Base-by-base conservation (phyloP, 2,888 invertebrate genomes). In the Lamproptera curius region DNA sequence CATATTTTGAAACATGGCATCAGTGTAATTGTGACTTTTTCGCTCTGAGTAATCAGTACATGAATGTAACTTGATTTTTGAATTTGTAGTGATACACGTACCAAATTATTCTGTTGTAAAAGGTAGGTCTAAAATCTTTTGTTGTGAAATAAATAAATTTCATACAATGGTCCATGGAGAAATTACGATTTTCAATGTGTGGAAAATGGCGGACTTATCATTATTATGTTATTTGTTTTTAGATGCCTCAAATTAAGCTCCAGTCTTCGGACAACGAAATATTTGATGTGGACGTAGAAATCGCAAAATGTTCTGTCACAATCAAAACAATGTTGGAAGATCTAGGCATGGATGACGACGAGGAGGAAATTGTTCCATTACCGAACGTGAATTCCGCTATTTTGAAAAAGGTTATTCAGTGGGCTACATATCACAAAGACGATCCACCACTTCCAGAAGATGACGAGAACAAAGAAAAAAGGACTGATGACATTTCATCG, bases 241-340 rank as follows among this genome's bases (percentile, higher is more conserved):
- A 93, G 92, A 98, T 98, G 97, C 96, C 97, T 28, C 95, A 92
- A 65, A 97, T 98, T 59, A 98, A 97, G 74, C 88, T 98, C 56
- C 96, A 97, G 79, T 97, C 97, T 53, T 96, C 96, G 1, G 98
- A 99, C 81, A 96, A 95, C 42, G 98, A 98, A 77, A 93, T 95
- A 16, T 99, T 99, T 73, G 96, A 97, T 59, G 97, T 98, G 0
- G 98, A 98, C 68, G 95, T 97, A 0, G 97, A 98, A 76, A 97
- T 99, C 51, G 98, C 98, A 37, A 28, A 28, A 28, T 28, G 97
- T 78, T 98, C 98, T 0, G 96, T 97, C 11, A 99, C 98, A 0
- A 98, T 99, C 60, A 98, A 98, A 85, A 99, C 98, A 2, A 99
- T 99, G 96, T 90, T 99, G 62, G 98, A 98, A 85, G 95, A 97